Conservation (phyloP, 2,113 vertebrate species). For the Lamprotornis superbus region DNA sequence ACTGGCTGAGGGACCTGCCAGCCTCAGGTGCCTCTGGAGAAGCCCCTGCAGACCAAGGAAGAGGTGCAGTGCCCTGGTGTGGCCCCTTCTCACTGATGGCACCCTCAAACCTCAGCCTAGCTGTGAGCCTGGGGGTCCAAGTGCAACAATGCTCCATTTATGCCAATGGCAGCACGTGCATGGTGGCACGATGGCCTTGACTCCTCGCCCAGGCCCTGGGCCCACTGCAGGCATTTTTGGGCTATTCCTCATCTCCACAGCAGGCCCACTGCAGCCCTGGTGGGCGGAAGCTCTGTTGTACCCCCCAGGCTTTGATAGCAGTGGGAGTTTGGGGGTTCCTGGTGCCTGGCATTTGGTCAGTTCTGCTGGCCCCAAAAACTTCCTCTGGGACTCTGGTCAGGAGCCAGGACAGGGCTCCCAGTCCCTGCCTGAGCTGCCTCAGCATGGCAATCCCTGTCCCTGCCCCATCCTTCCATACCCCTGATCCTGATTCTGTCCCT, state of each 20-base stretch:
- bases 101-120: not conserved
- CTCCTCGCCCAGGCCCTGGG: not conserved
- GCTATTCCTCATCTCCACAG: not conserved
- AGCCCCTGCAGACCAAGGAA: not conserved
- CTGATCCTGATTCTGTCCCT: too few species aligned
- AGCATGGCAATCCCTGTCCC: not conserved
- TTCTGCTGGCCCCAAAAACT: not conserved
- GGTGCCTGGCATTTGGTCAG: not conserved
- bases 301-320: not conserved
- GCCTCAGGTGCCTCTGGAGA: not conserved
- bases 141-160: rapidly evolving
- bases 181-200: rapidly evolving
- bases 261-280: not conserved
- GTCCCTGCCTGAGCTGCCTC: not conserved
- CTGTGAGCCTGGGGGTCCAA: not conserved
- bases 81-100: not conserved
- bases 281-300: not conserved
- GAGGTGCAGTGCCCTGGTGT: rapidly evolving
- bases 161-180: rapidly evolving
- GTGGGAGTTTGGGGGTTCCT: not conserved
- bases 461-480: not conserved
- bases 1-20: not conserved
- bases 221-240: too few species aligned
- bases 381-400: not conserved
- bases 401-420: not conserved